phyloP scores from a whole-genome alignment of 1,140 invertebrate genomes.

The Ditylenchus dipsaci region DNA sequence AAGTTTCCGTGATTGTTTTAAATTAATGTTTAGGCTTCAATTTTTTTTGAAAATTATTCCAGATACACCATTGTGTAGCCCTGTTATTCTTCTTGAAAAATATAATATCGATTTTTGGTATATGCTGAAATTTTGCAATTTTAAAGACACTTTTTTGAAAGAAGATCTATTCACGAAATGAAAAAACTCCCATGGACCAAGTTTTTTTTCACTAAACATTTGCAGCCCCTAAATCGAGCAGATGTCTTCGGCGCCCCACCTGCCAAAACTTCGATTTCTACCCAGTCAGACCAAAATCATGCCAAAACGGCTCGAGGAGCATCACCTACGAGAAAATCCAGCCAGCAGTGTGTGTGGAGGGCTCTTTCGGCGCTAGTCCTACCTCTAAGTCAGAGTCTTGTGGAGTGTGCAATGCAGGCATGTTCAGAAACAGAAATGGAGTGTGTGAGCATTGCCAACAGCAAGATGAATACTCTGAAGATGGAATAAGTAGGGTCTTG shows the following conservation, averaged over 20 bases:
- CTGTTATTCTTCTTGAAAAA: too few species aligned
- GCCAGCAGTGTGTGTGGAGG: slow-evolving; percentile 62
- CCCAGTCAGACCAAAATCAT: slow-evolving; percentile 62
- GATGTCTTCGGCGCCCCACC: slow-evolving; percentile 61
- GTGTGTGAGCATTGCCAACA: slow-evolving; percentile 60
- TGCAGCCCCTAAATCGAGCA: slow-evolving; percentile 60
- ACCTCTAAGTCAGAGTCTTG: slow-evolving; percentile 5
- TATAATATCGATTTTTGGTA: too few species aligned
- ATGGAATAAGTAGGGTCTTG: slow-evolving; percentile 45
- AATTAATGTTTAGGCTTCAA: too few species aligned
- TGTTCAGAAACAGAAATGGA: slow-evolving; percentile 37
- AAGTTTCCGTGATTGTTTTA: too few species aligned
- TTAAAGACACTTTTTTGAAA: too few species aligned
- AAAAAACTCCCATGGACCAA: too few species aligned
- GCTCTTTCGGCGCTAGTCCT: not conserved
- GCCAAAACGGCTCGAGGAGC: slow-evolving; percentile 58
- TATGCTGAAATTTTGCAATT: too few species aligned
- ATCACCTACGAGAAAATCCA: slow-evolving; percentile 63
- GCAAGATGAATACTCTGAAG: slow-evolving; percentile 58
- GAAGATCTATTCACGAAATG: too few species aligned
- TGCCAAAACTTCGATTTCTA: slow-evolving; percentile 65
- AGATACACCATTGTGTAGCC: too few species aligned
- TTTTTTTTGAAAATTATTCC: too few species aligned
- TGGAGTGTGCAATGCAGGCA: slow-evolving; percentile 55
- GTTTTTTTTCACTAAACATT: not conserved